Evolutionary conservation across 2,888 invertebrate species (phyloP), one percentile per base, ranked within the genome.

Genomic region (Nemoura dubitans): DNA sequence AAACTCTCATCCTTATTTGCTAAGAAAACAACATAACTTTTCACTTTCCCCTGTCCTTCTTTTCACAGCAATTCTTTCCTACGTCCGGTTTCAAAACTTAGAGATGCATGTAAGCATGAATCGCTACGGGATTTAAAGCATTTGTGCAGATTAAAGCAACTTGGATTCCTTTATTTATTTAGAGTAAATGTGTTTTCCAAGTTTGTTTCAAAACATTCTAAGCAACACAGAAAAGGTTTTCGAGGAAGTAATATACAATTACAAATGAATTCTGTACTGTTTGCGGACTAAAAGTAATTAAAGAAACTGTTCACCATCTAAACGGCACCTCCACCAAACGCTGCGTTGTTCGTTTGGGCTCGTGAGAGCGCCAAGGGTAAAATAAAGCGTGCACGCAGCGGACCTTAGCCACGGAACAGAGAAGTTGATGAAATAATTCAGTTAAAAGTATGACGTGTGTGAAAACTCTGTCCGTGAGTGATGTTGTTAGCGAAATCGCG

Each of bases 391-490:
- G 59, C 2, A 7, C 59, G 16, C 14, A 59, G 2, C 10, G 21
- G 21, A 36, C 16, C 1, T 2, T 59, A 7, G 59, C 59, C 59
- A 21, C 21, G 59, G 16, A 59, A 59, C 59, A 59, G 6, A 59
- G 59, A 16, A 59, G 21, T 21, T 59, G 78, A 28, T 28, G 78
- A 27, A 27, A 78, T 78, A 78, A 78, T 78, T 78, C 10, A 78
- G 26, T 78, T 78, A 78, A 6, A 78, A 78, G 26, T 78, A 78
- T 28, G 28, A 28, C 26, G 78, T 27, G 76, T 25, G 78, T 78
- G 78, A 78, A 78, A 78, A 78, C 78, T 78, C 25, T 78, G 78
- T 78, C 78, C 28, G 14, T n/a, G 78, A 28, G 78, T 78, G 26
- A 78, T 27, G 78, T 78, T 28, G 78, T 78, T 78, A 59, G 59